phyloP scores from a whole-genome alignment of 2,797 vertebrate genomes.

The Poecilia velifera region DNA sequence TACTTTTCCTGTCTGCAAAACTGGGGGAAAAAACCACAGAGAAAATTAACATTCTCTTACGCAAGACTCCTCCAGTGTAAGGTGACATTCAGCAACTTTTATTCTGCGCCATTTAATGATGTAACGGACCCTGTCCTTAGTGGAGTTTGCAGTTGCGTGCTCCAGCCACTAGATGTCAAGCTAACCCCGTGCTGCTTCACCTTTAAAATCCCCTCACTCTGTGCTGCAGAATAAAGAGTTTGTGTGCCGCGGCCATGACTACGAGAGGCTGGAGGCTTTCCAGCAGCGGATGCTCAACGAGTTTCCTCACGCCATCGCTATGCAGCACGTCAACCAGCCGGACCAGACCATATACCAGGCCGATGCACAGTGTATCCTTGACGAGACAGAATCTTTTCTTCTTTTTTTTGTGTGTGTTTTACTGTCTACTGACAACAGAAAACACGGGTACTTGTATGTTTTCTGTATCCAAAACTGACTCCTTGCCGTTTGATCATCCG shows the following conservation, averaged over 20 bases:
- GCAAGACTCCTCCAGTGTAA: conserved; percentile 56
- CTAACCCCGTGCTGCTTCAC: conserved; percentile 48
- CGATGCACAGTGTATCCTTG: conserved; percentile 96
- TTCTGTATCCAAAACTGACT: conserved; percentile 2
- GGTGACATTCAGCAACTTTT: conserved; percentile 68
- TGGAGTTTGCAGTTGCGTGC: conserved; percentile 29
- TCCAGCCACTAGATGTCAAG: conserved; percentile 79
- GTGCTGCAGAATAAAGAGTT: conserved; percentile 93
- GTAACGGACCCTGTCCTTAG: conserved; percentile 59
- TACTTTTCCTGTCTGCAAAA: conserved; percentile 18
- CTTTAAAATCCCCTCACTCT: not conserved
- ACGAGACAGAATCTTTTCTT: not conserved
- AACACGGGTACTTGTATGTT: not conserved
- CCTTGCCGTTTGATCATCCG: conserved; percentile 12
- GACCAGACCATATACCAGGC: conserved; percentile 99
- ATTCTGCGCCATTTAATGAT: conserved; percentile 64
- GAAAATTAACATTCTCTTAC: conserved; percentile 54
- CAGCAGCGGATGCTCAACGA: conserved; percentile 96
- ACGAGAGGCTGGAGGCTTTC: conserved; percentile 95
- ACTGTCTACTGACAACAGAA: conserved; percentile 7
- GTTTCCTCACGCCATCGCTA: conserved; percentile 96
- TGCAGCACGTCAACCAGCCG: conserved; percentile 98
- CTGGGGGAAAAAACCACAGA: conserved; percentile 9
- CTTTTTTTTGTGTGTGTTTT: too few relatives aligned
- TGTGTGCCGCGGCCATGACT: conserved; percentile 96